Evolutionary conservation across 2,888 invertebrate species (phyloP), one percentile per base, ranked within the genome.

Genomic region (Octodonta nipae): DNA sequence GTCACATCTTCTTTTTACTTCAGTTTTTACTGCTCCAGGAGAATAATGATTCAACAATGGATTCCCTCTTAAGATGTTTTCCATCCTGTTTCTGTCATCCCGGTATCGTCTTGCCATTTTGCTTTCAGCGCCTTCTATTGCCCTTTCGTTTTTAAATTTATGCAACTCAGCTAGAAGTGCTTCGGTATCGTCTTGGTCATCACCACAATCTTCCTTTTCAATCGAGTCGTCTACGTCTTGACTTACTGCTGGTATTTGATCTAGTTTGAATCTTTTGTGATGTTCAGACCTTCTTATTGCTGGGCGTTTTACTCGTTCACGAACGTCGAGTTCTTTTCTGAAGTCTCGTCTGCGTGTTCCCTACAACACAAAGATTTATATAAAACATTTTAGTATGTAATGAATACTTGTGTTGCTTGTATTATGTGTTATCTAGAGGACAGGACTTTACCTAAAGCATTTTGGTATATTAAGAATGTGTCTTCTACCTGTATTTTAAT

Each of bases 61-160:
- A 70, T 98, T 98, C 27, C 98, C 98, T 37, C 88, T 88, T 11
- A 98, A 67, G 55, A 98, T 95, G 58, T 95, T 96, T 59, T 98
- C 96, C 80, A 91, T 93, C 43, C 98, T 70, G 47, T 98, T 95
- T 50, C 89, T 74, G 60, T 98, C 96, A 55, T 96, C 93, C 60
- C 93, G 91, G 47, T 82, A 85, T 51, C 85, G 76, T 50, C 75
- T 79, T 55, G 93, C 92, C 40, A 83, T 78, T 54, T 95, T 92
- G 64, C 85, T 84, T 56, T 82, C 82, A 1, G 86, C 79, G 52
- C 84, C 83, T 51, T 98, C 98, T 41, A 82, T 74, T 1, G 89
- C 82, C 43, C 96, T 67, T 61, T 98, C 98, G 52, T 91, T 89
- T 57, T 92, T 93, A 32, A 98, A 98, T 62, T 86, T 81, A 52